Conservation (phyloP, 64 coral and sea anemone genomes). For the Trachythela sp. region DNA sequence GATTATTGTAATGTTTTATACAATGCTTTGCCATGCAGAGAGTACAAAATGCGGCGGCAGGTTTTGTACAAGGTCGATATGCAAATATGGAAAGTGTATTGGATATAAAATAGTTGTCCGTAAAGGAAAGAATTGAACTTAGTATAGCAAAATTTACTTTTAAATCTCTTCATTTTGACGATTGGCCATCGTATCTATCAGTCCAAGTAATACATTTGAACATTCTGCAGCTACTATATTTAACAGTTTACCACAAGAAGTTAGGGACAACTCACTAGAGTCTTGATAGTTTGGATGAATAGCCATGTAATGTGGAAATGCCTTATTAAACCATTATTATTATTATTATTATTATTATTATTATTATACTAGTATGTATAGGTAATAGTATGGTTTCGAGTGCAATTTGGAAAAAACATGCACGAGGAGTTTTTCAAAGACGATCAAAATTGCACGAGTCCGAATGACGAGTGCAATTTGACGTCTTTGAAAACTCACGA, state of each 20-base stretch:
- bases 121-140: not conserved
- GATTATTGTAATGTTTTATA: not conserved
- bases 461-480: too few species aligned
- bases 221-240: not conserved
- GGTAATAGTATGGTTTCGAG: too few species aligned
- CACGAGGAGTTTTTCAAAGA: too few species aligned
- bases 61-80: not conserved
- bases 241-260: not conserved
- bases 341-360: slow-evolving; percentile 4
- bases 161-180: slow-evolving; percentile 12
- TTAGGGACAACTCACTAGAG: not conserved
- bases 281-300: not conserved
- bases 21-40: not conserved
- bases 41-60: not conserved
- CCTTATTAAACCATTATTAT: not conserved
- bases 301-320: not conserved
- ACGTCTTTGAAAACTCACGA: too few species aligned
- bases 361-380: too few species aligned
- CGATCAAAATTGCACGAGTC: too few species aligned
- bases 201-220: not conserved
- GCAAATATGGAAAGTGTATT: not conserved
- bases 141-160: not conserved
- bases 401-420: too few species aligned
- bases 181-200: not conserved
- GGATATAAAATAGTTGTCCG: not conserved